Conservation (phyloP, 2,113 vertebrate genomes). For the Lepus americanus region DNA sequence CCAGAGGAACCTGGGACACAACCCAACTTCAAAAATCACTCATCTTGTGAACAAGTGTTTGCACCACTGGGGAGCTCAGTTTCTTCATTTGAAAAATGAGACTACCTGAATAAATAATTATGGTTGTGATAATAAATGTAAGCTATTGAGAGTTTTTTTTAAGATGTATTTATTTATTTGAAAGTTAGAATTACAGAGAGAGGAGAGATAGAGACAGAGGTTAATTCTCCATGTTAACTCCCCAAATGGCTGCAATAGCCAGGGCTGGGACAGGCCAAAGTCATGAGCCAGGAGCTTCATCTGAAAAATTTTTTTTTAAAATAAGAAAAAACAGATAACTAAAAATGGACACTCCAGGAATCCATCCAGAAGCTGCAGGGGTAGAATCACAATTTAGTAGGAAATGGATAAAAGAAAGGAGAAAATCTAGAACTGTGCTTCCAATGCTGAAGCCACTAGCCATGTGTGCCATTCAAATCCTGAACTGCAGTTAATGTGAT, state of each 20-base stretch:
- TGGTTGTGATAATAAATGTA: neutral
- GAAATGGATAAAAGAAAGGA: neutral
- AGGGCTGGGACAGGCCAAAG: no score
- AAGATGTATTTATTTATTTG: no score
- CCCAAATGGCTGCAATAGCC: no score
- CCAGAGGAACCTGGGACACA: neutral
- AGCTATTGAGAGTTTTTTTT: neutral
- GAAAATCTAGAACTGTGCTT: no score
- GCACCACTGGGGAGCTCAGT: neutral
- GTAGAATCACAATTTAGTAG: neutral
- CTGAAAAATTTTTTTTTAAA: no score
- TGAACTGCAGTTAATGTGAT: accelerated
- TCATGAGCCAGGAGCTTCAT: no score
- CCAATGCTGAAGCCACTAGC: accelerated
- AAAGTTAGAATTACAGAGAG: no score
- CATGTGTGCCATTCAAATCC: accelerated
- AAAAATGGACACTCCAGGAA: neutral
- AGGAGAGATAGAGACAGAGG: no score
- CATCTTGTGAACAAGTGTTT: neutral
- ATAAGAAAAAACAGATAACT: neutral
- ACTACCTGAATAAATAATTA: neutral
- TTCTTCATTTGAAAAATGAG: neutral
- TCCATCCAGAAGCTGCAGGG: neutral
- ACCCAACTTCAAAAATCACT: neutral
- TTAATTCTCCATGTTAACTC: no score